Evolutionary conservation across 2,888 invertebrate genomes (phyloP).

Genomic region (Molanna angustata): DNA sequence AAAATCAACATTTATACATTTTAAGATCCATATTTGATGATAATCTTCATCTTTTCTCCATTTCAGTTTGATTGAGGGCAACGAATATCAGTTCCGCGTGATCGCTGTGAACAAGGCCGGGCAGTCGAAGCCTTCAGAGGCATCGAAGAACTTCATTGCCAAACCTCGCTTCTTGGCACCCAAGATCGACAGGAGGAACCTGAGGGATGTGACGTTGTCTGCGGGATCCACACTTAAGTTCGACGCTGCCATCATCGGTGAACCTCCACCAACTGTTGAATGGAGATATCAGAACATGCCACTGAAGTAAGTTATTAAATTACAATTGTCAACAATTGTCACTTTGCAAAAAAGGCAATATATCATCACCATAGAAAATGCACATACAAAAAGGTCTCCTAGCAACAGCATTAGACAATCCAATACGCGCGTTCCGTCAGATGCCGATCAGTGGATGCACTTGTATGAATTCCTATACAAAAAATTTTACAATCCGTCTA

Average conservation of each 20-base stretch:
- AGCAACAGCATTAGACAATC: too few relatives aligned
- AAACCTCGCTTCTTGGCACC: slow-evolving; percentile 90
- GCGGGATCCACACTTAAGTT: slow-evolving; percentile 91
- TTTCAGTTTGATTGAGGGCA: slow-evolving; percentile 79
- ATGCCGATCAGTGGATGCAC: too few relatives aligned
- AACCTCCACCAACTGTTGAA: slow-evolving; percentile 90
- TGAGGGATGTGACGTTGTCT: slow-evolving; percentile 86
- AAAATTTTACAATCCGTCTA: too few relatives aligned
- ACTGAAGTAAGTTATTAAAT: slow-evolving; percentile 55
- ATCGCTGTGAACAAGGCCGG: slow-evolving; percentile 95
- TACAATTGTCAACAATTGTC: too few relatives aligned
- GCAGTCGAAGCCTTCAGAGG: slow-evolving; percentile 85
- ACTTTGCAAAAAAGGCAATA: too few relatives aligned
- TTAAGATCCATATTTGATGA: background rate
- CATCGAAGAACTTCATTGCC: slow-evolving; percentile 80
- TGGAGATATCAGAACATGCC: slow-evolving; percentile 88
- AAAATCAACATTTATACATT: background rate
- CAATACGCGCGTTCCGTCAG: too few relatives aligned
- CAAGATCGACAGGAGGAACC: slow-evolving; percentile 90
- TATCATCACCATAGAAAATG: too few relatives aligned
- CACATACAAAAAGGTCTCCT: too few relatives aligned
- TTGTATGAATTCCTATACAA: too few relatives aligned
- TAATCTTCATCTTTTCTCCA: slow-evolving; percentile 2
- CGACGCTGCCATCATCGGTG: slow-evolving; percentile 90
- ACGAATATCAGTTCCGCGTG: slow-evolving; percentile 95